phyloP scores from a whole-genome alignment of 1,140 invertebrate genomes.

The Drosophila paulistorum region DNA sequence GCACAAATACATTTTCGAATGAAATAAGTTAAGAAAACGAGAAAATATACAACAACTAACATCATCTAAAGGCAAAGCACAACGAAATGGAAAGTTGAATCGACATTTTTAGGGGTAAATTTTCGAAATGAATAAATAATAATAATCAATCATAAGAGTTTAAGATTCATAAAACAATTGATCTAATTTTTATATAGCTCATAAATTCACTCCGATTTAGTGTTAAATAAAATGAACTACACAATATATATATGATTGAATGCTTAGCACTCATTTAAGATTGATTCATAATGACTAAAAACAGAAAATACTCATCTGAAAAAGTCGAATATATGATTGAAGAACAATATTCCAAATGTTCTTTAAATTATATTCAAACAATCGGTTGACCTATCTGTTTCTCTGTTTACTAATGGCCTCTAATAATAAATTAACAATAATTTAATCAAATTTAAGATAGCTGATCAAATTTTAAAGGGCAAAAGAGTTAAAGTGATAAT shows the following conservation, averaged over 20 bases:
- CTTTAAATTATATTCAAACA: no score
- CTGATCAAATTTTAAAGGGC: no score
- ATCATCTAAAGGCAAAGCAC: conserved; percentile 10
- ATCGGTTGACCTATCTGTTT: no score
- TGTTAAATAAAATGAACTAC: not conserved
- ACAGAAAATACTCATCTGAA: not conserved
- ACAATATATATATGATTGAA: not conserved
- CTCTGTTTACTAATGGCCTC: no score
- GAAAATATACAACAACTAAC: conserved; percentile 31
- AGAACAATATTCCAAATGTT: no score
- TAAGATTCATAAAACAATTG: not conserved
- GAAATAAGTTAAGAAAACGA: conserved; percentile 47
- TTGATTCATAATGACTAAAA: not conserved
- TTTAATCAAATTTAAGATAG: not conserved
- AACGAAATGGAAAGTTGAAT: not conserved
- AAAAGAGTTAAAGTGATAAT: no score
- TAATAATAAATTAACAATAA: not conserved
- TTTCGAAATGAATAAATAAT: conserved; percentile 7
- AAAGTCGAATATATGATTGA: no score
- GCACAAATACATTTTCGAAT: conserved; percentile 36
- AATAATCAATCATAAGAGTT: not conserved
- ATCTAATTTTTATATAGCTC: not conserved
- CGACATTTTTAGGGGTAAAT: not conserved
- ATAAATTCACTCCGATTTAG: not conserved
- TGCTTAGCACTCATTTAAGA: not conserved